phyloP scores from a whole-genome alignment of 2,888 invertebrate genomes.

The Drosophila neutralis region DNA sequence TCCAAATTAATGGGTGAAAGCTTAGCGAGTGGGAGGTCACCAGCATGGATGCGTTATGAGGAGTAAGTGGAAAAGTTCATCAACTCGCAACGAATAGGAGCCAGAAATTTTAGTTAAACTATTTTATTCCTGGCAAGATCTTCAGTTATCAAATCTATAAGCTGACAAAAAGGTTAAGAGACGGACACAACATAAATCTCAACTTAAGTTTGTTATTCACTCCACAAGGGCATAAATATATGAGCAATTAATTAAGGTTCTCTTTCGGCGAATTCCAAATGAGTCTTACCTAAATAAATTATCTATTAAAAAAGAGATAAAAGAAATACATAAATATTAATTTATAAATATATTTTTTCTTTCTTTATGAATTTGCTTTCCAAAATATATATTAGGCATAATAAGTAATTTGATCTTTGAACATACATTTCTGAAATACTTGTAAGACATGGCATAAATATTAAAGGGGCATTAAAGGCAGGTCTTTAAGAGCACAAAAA shows the following conservation, averaged over 20 bases:
- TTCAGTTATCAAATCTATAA: conserved; percentile 9
- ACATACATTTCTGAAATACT: not conserved
- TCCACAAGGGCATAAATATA: conserved; percentile 39
- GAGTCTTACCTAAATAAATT: conserved; percentile 5
- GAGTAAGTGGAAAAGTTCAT: not conserved
- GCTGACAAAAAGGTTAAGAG: conserved; percentile 10
- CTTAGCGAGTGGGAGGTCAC: conserved; percentile 15
- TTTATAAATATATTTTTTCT: not conserved
- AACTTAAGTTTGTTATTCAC: conserved; percentile 10
- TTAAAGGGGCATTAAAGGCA: not conserved
- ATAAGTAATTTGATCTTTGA: not conserved
- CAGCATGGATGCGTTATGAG: not conserved
- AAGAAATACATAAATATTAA: not conserved
- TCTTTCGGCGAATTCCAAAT: conserved; percentile 8
- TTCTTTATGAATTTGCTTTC: not conserved
- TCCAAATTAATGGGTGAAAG: conserved; percentile 60
- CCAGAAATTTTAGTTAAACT: not conserved
- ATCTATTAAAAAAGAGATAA: not conserved
- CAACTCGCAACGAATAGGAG: not conserved
- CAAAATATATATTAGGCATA: not conserved
- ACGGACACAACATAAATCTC: not conserved
- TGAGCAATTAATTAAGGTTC: conserved; percentile 36
- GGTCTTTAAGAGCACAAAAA: not conserved
- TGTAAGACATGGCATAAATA: not conserved
- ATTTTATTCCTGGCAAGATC: conserved; percentile 1